phyloP scores from a whole-genome alignment of 2,888 invertebrate species.

The Drosophila birchii region DNA sequence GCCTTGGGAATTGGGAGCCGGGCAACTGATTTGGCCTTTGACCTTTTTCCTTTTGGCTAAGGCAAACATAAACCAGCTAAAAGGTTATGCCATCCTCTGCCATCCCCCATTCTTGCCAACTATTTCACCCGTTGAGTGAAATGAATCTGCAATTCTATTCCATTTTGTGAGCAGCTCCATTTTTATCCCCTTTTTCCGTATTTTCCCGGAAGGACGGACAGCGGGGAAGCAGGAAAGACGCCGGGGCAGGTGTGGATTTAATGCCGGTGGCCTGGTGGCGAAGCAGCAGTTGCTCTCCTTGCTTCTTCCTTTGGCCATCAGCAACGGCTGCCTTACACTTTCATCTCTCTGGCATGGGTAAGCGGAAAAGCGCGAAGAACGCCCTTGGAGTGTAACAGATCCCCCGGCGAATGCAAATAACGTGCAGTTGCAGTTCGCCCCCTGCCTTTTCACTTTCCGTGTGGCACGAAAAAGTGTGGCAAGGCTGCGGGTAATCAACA shows the following conservation, averaged over 20 bases:
- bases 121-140: conserved; percentile 65
- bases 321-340: conserved; percentile 66
- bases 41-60: conserved; percentile 38
- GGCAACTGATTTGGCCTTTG: conserved; percentile 29
- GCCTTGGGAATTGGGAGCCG: conserved; percentile 36
- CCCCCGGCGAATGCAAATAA: conserved; percentile 76
- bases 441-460: not conserved
- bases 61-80: conserved; percentile 52
- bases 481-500: conserved; percentile 76
- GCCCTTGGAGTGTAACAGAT: conserved; percentile 72
- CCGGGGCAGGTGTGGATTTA: conserved; percentile 72
- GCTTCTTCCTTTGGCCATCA: conserved; percentile 33
- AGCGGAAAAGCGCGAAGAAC: conserved; percentile 25
- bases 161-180: conserved; percentile 54
- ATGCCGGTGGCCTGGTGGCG: conserved; percentile 51
- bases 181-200: conserved; percentile 16
- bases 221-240: conserved; percentile 44
- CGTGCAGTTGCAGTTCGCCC: conserved; percentile 45
- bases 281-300: conserved; percentile 1
- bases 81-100: conserved; percentile 47
- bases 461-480: conserved; percentile 58
- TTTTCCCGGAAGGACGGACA: conserved; percentile 18
- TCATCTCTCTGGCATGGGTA: conserved; percentile 51
- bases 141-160: conserved; percentile 81
- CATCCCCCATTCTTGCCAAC: not conserved